Percentiles rank a stretch among this genome's conserved stretches.
phyloP scores from a whole-genome alignment of 2,113 vertebrate species.

The Bucco capensis region DNA sequence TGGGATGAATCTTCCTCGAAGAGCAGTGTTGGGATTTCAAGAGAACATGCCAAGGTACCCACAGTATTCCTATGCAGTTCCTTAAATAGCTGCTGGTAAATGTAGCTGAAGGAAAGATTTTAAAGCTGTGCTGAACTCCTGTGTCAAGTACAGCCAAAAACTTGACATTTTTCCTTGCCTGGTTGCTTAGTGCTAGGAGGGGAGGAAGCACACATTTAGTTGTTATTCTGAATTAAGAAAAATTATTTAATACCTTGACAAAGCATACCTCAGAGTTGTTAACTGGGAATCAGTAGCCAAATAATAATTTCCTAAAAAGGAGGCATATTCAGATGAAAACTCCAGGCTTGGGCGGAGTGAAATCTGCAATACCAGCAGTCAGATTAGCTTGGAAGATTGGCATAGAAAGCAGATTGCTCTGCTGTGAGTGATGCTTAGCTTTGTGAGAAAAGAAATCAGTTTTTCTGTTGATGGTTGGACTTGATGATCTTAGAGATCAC shows the following conservation, averaged over 20 bases:
- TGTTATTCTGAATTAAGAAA: neutral
- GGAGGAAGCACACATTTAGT: neutral
- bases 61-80: conserved; percentile 11
- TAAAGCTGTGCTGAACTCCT: conserved; percentile 17
- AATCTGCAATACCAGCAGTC: neutral
- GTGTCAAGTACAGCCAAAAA: neutral
- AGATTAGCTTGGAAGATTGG: neutral
- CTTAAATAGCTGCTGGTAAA: conserved; percentile 28
- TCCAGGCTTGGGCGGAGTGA: neutral
- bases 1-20: conserved; percentile 13
- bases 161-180: neutral
- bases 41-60: neutral
- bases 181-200: neutral
- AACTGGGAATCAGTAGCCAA: neutral
- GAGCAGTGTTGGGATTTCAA: neutral
- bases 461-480: too few species aligned
- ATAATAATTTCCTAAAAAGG: neutral
- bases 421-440: neutral
- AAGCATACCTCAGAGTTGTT: neutral
- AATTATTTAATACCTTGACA: neutral
- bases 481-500: too few species aligned
- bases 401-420: neutral
- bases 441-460: neutral
- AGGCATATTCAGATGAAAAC: neutral
- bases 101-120: neutral